A percentile compares a stretch with the other conserved stretches of the same genome.
Evolutionary conservation across 2,888 invertebrate genomes (phyloP).

Genomic region (Acleris sparsana): DNA sequence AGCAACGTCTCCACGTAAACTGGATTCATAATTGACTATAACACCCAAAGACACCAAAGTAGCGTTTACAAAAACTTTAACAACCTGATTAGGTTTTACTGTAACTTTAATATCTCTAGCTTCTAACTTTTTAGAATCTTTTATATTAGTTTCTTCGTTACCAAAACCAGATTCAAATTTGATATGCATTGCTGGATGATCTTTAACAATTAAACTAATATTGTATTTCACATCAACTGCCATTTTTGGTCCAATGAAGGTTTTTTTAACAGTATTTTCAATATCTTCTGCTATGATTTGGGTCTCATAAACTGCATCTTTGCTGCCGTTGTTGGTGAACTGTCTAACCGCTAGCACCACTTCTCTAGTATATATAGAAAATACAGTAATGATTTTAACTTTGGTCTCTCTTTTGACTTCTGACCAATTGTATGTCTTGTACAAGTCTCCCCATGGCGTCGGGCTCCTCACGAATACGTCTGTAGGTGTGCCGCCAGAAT

Average conservation of each 20-base stretch:
- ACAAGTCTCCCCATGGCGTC: conserved; percentile 24
- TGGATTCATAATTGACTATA: conserved; percentile 41
- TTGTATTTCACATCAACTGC: conserved; percentile 8
- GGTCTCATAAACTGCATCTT: neutral
- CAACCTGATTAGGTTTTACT: conserved; percentile 9
- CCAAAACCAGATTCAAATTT: neutral
- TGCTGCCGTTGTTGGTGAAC: neutral
- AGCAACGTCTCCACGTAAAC: conserved; percentile 40
- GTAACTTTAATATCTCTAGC: neutral
- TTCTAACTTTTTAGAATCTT: neutral
- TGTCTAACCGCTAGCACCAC: neutral
- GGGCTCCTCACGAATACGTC: conserved; percentile 16
- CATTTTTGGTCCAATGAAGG: neutral
- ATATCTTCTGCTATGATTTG: neutral
- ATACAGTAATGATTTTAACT: neutral
- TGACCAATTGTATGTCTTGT: conserved; percentile 13
- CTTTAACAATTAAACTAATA: neutral
- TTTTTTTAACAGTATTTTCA: neutral
- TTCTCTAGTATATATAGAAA: neutral
- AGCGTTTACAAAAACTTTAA: neutral
- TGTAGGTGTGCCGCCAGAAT: neutral
- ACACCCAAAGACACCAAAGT: conserved; percentile 18
- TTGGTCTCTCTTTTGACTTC: conserved; percentile 12
- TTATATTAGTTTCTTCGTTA: neutral
- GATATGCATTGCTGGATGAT: conserved; percentile 4